Conservation (phyloP, 2,888 invertebrate genomes). For the Scaptomyza polygonia region DNA sequence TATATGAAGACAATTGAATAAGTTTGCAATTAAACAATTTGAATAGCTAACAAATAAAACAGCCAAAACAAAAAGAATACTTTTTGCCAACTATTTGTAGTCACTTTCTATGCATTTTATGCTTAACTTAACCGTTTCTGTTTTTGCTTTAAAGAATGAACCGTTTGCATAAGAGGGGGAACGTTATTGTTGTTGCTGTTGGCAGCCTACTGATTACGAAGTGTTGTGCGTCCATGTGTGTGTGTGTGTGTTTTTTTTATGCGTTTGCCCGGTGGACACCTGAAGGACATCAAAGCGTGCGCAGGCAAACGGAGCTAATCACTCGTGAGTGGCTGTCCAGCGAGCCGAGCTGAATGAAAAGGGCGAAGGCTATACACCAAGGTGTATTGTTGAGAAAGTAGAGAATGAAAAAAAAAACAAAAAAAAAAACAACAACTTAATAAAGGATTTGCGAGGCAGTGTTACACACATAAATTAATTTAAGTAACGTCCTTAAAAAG, state of each 20-base stretch:
- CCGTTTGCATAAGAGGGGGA: conserved; percentile 21
- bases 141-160: conserved; percentile 38
- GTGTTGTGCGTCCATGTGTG: not conserved
- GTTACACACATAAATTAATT: conserved; percentile 33
- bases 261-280: conserved; percentile 25
- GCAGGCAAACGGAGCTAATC: conserved; percentile 61
- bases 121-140: conserved; percentile 12
- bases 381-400: conserved; percentile 7
- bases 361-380: conserved; percentile 44
- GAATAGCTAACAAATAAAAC: not conserved
- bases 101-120: not conserved
- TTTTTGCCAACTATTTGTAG: not conserved
- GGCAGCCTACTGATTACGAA: conserved; percentile 4
- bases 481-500: conserved; percentile 41
- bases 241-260: conserved; percentile 3
- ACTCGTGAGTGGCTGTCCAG: conserved; percentile 68
- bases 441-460: conserved; percentile 17
- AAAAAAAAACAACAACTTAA: not conserved
- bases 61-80: no score
- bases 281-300: conserved; percentile 59
- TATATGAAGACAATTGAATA: no score
- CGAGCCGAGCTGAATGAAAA: conserved; percentile 41
- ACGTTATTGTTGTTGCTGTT: not conserved
- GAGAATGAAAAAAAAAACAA: not conserved
- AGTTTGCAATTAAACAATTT: no score